Base-by-base conservation (phyloP, 2,888 invertebrate species). In the Drosophila meridionalis region DNA sequence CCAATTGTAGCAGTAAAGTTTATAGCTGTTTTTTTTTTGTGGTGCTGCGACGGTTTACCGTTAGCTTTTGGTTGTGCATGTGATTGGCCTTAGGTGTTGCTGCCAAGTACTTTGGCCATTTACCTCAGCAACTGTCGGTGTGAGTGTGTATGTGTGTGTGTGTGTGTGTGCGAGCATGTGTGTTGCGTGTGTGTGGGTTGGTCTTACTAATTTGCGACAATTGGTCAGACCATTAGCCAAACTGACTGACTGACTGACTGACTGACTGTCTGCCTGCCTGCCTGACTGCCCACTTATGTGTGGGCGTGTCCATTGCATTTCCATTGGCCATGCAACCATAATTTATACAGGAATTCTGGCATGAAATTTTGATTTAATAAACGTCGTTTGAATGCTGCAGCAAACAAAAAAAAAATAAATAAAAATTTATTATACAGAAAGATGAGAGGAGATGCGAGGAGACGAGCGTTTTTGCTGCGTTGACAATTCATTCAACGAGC, bases 1-100 rank as follows among this genome's bases (percentile, higher is more conserved):
- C 87, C 90, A 88, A 90, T 90, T 88, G 90, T 87, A 87, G 87
- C 87, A 88, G 87, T 89, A 90, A 88, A 87, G 66, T 76, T 88
- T 78, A 77, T 90, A 86, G 88, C 86, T 83, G 84, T 82, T 12
- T 7, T 8, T 30, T 48, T 14, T 30, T 48, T 40, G 66, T 53
- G 71, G 64, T 56, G 68, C 36, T 34, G 14, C 40, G 56, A 30
- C 20, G 30, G 14, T 45, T 55, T 86, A 89, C 85, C 85, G 90
- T 86, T 86, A 86, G 87, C 40, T 20, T 26, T 52, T 69, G 56
- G 76, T 43, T 76, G 77, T 73, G 72, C 87, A 81, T 84, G 87
- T 89, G 87, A 78, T 89, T 85, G 83, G 85, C 90, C 78, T 82
- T 60, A 89, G 86, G 85, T 89, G 85, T 86, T 82, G 71, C 69